Evolutionary conservation across 2,113 vertebrate species (phyloP).

Genomic region (Dromiciops gliroides): DNA sequence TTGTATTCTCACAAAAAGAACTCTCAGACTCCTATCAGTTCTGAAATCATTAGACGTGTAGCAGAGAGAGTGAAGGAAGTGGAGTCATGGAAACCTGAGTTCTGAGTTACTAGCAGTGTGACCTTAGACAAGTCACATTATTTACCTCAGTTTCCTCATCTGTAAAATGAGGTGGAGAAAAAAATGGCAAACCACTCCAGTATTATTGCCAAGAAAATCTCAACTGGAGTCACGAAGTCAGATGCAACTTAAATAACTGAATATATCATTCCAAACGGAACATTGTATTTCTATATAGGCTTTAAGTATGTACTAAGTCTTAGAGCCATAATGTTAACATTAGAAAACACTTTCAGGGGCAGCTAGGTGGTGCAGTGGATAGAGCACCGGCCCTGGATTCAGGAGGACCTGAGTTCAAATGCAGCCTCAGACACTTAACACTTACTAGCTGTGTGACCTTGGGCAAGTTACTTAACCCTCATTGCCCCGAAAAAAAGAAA

Average conservation of each 20-base stretch:
- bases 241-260: not conserved
- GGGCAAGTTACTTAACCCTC: no score
- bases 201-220: not conserved
- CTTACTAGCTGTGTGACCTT: no score
- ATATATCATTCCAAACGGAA: not conserved
- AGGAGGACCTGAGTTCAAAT: no score
- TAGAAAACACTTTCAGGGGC: not conserved
- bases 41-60: not conserved
- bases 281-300: not conserved
- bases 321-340: not conserved
- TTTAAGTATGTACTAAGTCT: not conserved
- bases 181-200: not conserved
- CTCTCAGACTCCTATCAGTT: not conserved
- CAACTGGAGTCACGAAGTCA: not conserved
- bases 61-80: not conserved
- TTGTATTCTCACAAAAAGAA: not conserved
- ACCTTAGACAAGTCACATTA: not conserved
- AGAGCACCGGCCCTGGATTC: no score
- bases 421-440: no score
- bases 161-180: not conserved
- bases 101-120: not conserved
- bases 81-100: not conserved
- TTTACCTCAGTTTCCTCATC: not conserved
- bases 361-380: no score
- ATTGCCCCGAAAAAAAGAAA: not conserved